Evolutionary conservation across 2,888 invertebrate species (phyloP).

Genomic region (Hemithea aestivaria): DNA sequence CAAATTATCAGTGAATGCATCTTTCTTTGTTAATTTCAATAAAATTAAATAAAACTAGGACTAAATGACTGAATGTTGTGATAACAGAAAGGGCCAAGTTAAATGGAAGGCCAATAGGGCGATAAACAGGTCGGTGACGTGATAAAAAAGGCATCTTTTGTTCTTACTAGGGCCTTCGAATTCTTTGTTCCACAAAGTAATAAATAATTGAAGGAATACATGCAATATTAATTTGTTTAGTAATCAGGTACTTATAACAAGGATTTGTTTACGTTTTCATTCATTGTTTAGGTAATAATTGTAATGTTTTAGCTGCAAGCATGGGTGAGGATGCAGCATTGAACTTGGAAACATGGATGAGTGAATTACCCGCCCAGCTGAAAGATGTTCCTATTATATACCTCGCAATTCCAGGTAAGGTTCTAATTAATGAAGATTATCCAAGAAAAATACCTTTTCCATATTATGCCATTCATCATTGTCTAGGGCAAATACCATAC

Average conservation of each 20-base stretch:
- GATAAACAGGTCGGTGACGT: constrained; percentile 11
- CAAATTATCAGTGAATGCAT: too few relatives aligned
- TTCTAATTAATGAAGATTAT: too few relatives aligned
- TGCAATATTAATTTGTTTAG: constrained; percentile 9
- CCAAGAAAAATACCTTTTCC: too few relatives aligned
- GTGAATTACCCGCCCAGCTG: constrained; percentile 78
- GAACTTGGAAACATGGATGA: constrained; percentile 84
- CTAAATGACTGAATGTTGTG: too few relatives aligned
- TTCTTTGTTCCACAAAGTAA: constrained; percentile 18
- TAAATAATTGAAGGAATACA: constrained; percentile 10
- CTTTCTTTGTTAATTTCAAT: too few relatives aligned
- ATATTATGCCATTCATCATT: too few relatives aligned
- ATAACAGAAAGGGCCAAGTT: not conserved
- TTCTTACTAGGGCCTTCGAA: constrained; percentile 8
- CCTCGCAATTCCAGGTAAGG: constrained; percentile 86
- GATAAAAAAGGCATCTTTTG: constrained; percentile 5
- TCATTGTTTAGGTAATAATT: too few relatives aligned
- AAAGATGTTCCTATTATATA: constrained; percentile 82
- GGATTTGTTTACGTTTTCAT: constrained; percentile 1
- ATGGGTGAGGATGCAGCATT: constrained; percentile 55
- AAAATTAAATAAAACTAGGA: too few relatives aligned
- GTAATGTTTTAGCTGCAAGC: constrained; percentile 42
- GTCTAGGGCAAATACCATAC: too few relatives aligned
- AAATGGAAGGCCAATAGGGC: constrained; percentile 1
- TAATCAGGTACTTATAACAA: not conserved